Evolutionary conservation across 37 sponge, comb jelly and placozoan genomes (phyloP).

Genomic region (Aplysina aerophoba): DNA sequence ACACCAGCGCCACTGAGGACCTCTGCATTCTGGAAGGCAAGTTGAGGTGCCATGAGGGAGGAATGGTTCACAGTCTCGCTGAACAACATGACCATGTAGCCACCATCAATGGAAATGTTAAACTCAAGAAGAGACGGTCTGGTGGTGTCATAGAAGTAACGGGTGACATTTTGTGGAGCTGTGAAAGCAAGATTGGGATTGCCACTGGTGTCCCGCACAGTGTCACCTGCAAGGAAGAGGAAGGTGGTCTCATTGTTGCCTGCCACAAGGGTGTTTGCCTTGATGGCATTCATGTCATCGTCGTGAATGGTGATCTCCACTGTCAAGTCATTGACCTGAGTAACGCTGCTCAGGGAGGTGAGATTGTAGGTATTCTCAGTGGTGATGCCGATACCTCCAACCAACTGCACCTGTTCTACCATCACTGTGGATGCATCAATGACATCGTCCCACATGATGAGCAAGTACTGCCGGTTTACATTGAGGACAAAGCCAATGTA

Average conservation of each 20-base stretch:
- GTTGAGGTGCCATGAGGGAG: constrained; percentile 40
- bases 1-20: neutral
- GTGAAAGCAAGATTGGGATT: constrained; percentile 49
- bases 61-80: constrained; percentile 71
- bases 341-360: constrained; percentile 44
- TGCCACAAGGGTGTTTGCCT: constrained; percentile 65
- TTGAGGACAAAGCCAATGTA: constrained; percentile 66
- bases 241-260: constrained; percentile 59
- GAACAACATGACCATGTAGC: constrained; percentile 70
- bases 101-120: constrained; percentile 76
- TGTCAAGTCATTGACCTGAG: constrained; percentile 57
- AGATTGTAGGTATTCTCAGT: constrained; percentile 44
- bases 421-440: constrained; percentile 69
- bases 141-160: constrained; percentile 68
- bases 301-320: constrained; percentile 52
- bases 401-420: constrained; percentile 49
- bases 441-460: constrained; percentile 73
- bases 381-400: constrained; percentile 14
- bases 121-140: constrained; percentile 65
- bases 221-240: constrained; percentile 49
- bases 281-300: constrained; percentile 76
- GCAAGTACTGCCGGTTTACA: constrained; percentile 57
- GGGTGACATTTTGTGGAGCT: constrained; percentile 30
- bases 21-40: constrained; percentile 48
- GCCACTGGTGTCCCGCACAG: constrained; percentile 72